Base-by-base conservation (phyloP, 2,113 vertebrate genomes). In the Ariopsis seemanni region DNA sequence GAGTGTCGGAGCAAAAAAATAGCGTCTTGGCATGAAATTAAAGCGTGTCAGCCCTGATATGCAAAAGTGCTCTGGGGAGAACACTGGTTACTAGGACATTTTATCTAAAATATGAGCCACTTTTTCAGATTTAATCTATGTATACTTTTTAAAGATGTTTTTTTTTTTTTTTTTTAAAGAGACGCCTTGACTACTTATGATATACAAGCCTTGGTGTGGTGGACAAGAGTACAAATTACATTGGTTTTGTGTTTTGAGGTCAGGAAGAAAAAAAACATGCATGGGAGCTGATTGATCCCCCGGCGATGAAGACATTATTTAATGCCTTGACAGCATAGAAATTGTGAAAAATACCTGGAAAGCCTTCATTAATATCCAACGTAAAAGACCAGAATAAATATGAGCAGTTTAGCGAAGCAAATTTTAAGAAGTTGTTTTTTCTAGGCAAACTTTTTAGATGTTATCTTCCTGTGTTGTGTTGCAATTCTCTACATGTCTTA, bases 401-500 rank as follows among this genome's bases (percentile, higher is more conserved):
- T 20, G 6, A 84, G 85, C 74, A 60, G 34, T 42, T 72, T 71
- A 42, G 27, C 4, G 22, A 74, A 14, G 50, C 20, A 15, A 42
- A 72, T 88, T 79, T 71, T 62, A 55, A 58, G 9, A 71, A 42
- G 42, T 79, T 8, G 34, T 57, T 25, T 78, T 57, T 25, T 83
- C 48, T 50, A 74, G 88, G 69, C 58, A 67, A 30, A 77, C 34
- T 42, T 74, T 72, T 74, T 42, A 42, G 7, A 52, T 10, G 9
- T 71, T 11, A 50, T 78, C 48, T 87, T 82, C 77, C 48, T 65
- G 83, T 87, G 82, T 53, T 85, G 89, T 87, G 67, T 90, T 88
- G 83, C 78, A 55, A 30, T 77, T 65, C 34, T 88, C 30, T 25
- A 72, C 75, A 86, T 18, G 71, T 88, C 58, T 87, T 90, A 86